Conservation (phyloP, 2,113 vertebrate species). For the Phoenicopterus ruber region DNA sequence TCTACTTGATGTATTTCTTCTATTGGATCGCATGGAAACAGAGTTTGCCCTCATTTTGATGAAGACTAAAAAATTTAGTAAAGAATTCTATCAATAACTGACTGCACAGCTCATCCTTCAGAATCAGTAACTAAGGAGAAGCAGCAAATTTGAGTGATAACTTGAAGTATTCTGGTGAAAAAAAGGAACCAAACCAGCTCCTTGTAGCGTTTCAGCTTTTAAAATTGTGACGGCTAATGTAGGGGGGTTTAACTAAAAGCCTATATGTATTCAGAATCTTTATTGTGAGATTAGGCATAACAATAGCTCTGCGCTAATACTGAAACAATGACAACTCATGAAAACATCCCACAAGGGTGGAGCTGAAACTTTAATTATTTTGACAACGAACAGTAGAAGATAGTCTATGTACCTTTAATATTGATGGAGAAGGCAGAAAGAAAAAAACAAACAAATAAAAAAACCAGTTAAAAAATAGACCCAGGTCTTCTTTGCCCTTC, state of each 20-base stretch:
- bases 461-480: not conserved
- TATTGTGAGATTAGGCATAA: not conserved
- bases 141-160: not conserved
- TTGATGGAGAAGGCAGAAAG: not conserved
- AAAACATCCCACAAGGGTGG: not conserved
- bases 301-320: not conserved
- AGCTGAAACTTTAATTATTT: not conserved
- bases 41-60: constrained; percentile 2
- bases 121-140: not conserved
- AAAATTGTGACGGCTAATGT: not conserved
- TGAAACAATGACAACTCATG: not conserved
- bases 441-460: too few relatives aligned
- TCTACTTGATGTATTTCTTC: not conserved
- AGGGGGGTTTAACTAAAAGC: not conserved
- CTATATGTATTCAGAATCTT: not conserved
- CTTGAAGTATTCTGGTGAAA: not conserved
- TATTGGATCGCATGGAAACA: not conserved
- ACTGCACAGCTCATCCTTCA: not conserved
- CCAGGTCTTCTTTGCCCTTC: not conserved
- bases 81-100: constrained; percentile 25
- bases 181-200: not conserved
- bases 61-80: constrained; percentile 21
- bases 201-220: not conserved
- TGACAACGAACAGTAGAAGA: not conserved
- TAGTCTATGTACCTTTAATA: not conserved